phyloP scores from a whole-genome alignment of 1,140 invertebrate species.

The Diorhabda sublineata region DNA sequence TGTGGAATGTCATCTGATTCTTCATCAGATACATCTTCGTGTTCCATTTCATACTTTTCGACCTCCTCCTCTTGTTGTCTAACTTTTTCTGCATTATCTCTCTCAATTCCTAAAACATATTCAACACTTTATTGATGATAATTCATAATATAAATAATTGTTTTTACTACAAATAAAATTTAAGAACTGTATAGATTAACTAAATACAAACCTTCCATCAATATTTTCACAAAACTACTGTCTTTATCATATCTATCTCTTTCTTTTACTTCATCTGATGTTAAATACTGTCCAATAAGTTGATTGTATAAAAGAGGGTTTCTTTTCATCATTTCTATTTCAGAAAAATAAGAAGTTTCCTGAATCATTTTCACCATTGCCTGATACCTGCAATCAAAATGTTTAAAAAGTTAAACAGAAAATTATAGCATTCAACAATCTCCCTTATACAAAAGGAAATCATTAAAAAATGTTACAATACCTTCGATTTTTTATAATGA shows the following conservation, averaged over 20 bases:
- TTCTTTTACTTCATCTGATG: conserved; percentile 66
- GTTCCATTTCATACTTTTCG: conserved; percentile 52
- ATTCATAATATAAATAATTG: too few relatives aligned
- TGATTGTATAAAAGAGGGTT: conserved; percentile 88
- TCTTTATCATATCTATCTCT: conserved; percentile 58
- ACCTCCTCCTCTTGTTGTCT: conserved; percentile 60
- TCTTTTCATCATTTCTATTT: conserved; percentile 87
- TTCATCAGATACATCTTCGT: conserved; percentile 48
- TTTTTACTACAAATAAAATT: too few relatives aligned
- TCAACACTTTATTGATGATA: too few relatives aligned
- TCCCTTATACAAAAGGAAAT: conserved; percentile 1
- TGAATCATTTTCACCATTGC: conserved; percentile 71
- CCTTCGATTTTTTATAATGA: conserved; percentile 45
- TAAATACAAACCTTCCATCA: conserved; percentile 53
- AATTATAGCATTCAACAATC: background rate
- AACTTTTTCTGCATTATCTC: conserved; percentile 57
- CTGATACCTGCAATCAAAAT: conserved; percentile 56
- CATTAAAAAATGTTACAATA: background rate
- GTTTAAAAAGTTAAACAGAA: background rate
- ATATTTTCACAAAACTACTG: conserved; percentile 62
- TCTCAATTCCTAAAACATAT: conserved; percentile 50
- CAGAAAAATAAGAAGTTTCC: conserved; percentile 79
- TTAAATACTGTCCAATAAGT: conserved; percentile 78
- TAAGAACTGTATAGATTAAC: too few relatives aligned
- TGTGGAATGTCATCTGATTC: conserved; percentile 34